Conservation (phyloP, 2,888 invertebrate genomes). For the Troides helena region DNA sequence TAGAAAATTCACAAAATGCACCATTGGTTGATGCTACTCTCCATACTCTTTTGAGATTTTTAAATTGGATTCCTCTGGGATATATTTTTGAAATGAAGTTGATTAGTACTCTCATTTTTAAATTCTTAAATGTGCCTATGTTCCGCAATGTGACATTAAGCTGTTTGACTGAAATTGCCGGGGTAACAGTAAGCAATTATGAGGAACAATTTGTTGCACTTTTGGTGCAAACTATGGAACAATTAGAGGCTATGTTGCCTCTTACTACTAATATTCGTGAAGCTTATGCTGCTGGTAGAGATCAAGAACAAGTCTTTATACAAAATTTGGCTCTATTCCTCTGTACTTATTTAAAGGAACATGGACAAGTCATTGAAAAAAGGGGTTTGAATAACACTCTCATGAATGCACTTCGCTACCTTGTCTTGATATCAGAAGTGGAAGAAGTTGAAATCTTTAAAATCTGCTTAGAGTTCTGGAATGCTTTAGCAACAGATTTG, state of each 20-base stretch:
- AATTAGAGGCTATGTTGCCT: conserved; percentile 95
- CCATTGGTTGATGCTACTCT: conserved; percentile 97
- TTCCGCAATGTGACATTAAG: conserved; percentile 99
- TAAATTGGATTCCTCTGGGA: conserved; percentile 99
- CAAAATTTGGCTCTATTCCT: conserved; percentile 98
- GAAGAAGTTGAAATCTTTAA: conserved; percentile 99
- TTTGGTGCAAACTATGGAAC: conserved; percentile 95
- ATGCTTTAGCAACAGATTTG: conserved; percentile 93
- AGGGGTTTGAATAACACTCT: conserved; percentile 87
- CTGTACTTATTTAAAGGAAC: conserved; percentile 97
- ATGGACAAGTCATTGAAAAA: conserved; percentile 93
- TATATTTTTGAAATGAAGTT: conserved; percentile 99
- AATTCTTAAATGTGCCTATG: conserved; percentile 98
- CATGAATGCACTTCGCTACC: conserved; percentile 91
- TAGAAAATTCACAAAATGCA: conserved; percentile 98
- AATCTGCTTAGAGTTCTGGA: conserved; percentile 99
- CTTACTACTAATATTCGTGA: conserved; percentile 94
- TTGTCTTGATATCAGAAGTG: conserved; percentile 96
- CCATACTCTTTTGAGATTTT: conserved; percentile 96
- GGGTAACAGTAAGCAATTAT: conserved; percentile 93
- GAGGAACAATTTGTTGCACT: conserved; percentile 95
- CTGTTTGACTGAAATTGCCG: conserved; percentile 98
- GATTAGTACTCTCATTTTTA: conserved; percentile 95
- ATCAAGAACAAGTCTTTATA: conserved; percentile 99
- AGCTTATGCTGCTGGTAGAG: conserved; percentile 95